Conservation (phyloP, 1,140 invertebrate species). For the Drosophila pandora region DNA sequence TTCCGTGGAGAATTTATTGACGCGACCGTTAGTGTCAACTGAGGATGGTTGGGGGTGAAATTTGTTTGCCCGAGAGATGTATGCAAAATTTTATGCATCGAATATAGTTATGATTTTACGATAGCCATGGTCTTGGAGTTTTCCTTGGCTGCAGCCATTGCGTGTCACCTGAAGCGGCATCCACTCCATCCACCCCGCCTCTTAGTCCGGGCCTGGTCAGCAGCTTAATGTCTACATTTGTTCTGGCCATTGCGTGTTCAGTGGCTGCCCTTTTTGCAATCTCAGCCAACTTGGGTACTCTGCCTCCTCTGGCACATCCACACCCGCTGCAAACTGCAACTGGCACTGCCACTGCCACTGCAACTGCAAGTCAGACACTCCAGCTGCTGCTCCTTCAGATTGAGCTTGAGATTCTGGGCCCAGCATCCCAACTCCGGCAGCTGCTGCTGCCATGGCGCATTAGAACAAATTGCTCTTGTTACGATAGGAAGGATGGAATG, state of each 20-base stretch:
- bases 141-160: slow-evolving; percentile 51
- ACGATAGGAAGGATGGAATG: slow-evolving; percentile 76
- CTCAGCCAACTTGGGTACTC: slow-evolving; percentile 25
- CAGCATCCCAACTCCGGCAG: slow-evolving; percentile 31
- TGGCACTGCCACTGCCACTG: slow-evolving; percentile 7
- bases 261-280: slow-evolving; percentile 67
- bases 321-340: slow-evolving; percentile 26
- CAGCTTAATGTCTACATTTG: slow-evolving; percentile 81
- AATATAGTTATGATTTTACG: slow-evolving; percentile 60
- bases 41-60: slow-evolving; percentile 16
- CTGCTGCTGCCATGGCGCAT: slow-evolving; percentile 71
- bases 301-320: slow-evolving; percentile 25
- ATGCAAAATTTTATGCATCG: slow-evolving; percentile 63
- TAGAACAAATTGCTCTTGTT: slow-evolving; percentile 82
- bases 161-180: slow-evolving; percentile 66
- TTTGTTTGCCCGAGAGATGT: slow-evolving; percentile 49
- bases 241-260: slow-evolving; percentile 78
- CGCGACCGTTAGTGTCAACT: slow-evolving; percentile 55
- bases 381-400: slow-evolving; percentile 34
- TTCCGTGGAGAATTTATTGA: slow-evolving; percentile 69
- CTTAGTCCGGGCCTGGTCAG: slow-evolving; percentile 18
- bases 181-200: background rate
- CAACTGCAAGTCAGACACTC: slow-evolving; percentile 42
- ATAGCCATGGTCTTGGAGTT: slow-evolving; percentile 18
- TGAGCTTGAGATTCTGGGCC: slow-evolving; percentile 6